phyloP scores from a whole-genome alignment of 2,888 invertebrate genomes.

The Lasioglossum calceatum region DNA sequence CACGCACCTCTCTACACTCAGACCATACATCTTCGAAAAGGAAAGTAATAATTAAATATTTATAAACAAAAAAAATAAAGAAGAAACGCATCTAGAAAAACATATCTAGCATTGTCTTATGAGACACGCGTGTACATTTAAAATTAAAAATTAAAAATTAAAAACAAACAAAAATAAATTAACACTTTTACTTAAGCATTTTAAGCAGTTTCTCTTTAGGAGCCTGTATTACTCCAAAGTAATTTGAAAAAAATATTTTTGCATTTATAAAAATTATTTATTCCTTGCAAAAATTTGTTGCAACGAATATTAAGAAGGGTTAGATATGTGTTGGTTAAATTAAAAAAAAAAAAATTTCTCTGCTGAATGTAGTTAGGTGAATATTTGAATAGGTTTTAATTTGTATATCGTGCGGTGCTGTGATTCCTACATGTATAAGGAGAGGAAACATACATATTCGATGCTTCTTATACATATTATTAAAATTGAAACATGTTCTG shows the following conservation, averaged over 20 bases:
- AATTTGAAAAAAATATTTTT: slow-evolving; percentile 10
- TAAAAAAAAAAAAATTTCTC: slow-evolving; percentile 24
- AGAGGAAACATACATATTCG: slow-evolving; percentile 84
- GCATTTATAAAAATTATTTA: slow-evolving; percentile 12
- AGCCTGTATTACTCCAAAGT: slow-evolving; percentile 9
- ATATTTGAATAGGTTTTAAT: slow-evolving; percentile 58
- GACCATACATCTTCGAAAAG: slow-evolving; percentile 54
- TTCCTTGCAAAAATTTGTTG: slow-evolving; percentile 13
- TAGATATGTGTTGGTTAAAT: background rate
- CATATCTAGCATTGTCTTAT: slow-evolving; percentile 3
- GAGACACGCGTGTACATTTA: background rate
- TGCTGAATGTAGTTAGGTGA: slow-evolving; percentile 79
- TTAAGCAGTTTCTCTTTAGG: background rate
- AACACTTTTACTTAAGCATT: slow-evolving; percentile 30
- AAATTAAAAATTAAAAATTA: background rate
- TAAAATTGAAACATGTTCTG: slow-evolving; percentile 36
- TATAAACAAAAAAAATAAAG: slow-evolving; percentile 20
- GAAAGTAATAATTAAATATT: slow-evolving; percentile 31
- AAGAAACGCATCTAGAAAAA: slow-evolving; percentile 1
- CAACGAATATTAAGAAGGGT: background rate
- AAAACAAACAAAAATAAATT: slow-evolving; percentile 11
- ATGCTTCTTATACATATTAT: slow-evolving; percentile 54
- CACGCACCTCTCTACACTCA: slow-evolving; percentile 80
- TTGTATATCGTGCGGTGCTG: slow-evolving; percentile 67
- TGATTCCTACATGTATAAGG: slow-evolving; percentile 77